Evolutionary conservation across 1,140 invertebrate species (phyloP), one percentile per base, ranked within the genome.

Genomic region (Pectinophora gossypiella): DNA sequence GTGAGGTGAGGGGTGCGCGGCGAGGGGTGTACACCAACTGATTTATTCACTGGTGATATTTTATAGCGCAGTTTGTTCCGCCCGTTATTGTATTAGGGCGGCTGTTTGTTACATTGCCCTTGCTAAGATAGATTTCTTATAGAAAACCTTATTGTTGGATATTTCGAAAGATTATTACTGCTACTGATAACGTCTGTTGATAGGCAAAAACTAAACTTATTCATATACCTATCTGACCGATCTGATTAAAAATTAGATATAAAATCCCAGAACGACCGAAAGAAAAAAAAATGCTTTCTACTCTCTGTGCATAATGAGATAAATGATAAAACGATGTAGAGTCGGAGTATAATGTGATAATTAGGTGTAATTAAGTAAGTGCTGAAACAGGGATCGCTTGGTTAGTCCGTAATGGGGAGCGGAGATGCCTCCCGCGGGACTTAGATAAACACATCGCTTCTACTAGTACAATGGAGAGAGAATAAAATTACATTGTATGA

Each of bases 1-100:
- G 61, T 47, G 69, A 68, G 71, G 53, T 68, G 76, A 62, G 71
- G 66, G 63, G 53, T 68, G 76, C 60, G 71, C 64, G 63, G 59
- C 55, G 58, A 74, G 71, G 58, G 71, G n/a, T n/a, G n/a, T n/a
- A n/a, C 66, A 76, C 74, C 12, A 78, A 76, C 78, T 88, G 88
- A 89, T 89, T 89, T 89, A 89, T 89, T 84, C 83, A 76, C 85
- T 85, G 79, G 85, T 87, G 85, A 89, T 89, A 89, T 88, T 89
- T 89, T 90, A 90, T 89, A 85, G 88, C 78, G 82, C 73, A 88
- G 88, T 89, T 89, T 88, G 85, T 89, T 89, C 88, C 86, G 87
- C 76, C 81, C 86, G 88, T 89, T 89, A 88, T 89, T 90, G 86
- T 89, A 89, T 89, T 89, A 90, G 83, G 86, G 85, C 72, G 80